Base-by-base conservation (phyloP, 2,888 invertebrate genomes). In the Cynaeus angustus region DNA sequence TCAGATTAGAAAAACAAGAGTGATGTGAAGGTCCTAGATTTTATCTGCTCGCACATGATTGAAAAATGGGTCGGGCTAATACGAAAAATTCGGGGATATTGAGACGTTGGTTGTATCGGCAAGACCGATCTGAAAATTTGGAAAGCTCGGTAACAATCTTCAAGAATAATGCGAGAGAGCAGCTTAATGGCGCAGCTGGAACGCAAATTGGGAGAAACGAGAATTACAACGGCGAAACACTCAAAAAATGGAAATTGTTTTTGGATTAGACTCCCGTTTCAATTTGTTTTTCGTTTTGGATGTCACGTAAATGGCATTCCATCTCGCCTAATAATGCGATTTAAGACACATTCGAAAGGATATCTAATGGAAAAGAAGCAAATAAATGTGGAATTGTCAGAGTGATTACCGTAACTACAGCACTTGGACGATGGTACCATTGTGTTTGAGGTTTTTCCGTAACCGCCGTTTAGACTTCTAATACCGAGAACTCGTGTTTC, bases 21-120 rank as follows among this genome's bases (percentile, higher is more conserved):
- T 9, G 33, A 45, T 62, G 50, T 21, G n/a, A 12, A 16, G 50
- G 59, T 21, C 52, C 53, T 21, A 28, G 68, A 69, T 69, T 69
- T 58, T 69, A 69, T 69, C 68, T 56, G 58, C 55, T 43, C 30
- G 55, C 58, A 48, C 66, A 37, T 68, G 68, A 46, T 62, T 68
- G 68, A 68, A 68, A 62, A 48, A 62, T 64, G 64, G 52, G 28
- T 21, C 28, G 30, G 43, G 30, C 46, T 26, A 37, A 21, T 21
- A 38, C 37, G 52, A 55, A 66, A 59, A 48, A 46, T 66, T 59
- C 59, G 37, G 52, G 38, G 16, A 55, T 68, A 68, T 59, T 66
- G 59, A 66, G 66, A 70, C 61, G 66, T 70, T 30, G 6, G 4
- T 46, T 3, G 28, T 50, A 62, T 62, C 62, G 52, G 13, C 7